A percentile compares a stretch with the other conserved stretches of the same genome.
Conservation (phyloP, 2,113 vertebrate genomes). For the Mystacornis crossleyi region DNA sequence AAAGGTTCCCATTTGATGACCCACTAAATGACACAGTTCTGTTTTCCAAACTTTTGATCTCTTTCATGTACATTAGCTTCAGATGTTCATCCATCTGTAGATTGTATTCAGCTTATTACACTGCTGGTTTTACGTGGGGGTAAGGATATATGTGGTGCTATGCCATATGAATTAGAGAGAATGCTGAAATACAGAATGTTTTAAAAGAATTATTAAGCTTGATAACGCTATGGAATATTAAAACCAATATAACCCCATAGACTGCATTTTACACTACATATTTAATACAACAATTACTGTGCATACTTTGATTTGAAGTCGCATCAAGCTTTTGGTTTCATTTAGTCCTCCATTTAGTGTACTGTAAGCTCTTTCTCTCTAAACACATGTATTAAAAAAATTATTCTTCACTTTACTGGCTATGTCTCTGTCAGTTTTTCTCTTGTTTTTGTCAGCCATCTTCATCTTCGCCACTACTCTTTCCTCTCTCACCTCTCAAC, state of each 20-base stretch:
- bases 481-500: not conserved
- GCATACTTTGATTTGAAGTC: not conserved
- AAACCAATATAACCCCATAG: not conserved
- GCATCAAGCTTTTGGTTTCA: not conserved
- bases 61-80: conserved; percentile 10
- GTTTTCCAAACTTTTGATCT: not conserved
- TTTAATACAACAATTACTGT: not conserved
- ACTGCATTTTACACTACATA: not conserved
- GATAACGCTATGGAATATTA: not conserved
- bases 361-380: not conserved
- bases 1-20: not conserved
- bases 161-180: not conserved
- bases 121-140: not conserved
- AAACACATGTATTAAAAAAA: not conserved
- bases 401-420: not conserved
- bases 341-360: not conserved
- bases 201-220: not conserved
- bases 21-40: not conserved
- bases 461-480: not conserved
- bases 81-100: not conserved
- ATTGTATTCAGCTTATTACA: not conserved
- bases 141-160: not conserved
- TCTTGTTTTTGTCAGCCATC: not conserved
- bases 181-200: not conserved
- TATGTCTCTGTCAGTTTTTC: not conserved